Percentiles rank a stretch among this genome's conserved stretches.
Evolutionary conservation across 2,888 invertebrate genomes (phyloP).

Genomic region (Ophonus ardosiacus): DNA sequence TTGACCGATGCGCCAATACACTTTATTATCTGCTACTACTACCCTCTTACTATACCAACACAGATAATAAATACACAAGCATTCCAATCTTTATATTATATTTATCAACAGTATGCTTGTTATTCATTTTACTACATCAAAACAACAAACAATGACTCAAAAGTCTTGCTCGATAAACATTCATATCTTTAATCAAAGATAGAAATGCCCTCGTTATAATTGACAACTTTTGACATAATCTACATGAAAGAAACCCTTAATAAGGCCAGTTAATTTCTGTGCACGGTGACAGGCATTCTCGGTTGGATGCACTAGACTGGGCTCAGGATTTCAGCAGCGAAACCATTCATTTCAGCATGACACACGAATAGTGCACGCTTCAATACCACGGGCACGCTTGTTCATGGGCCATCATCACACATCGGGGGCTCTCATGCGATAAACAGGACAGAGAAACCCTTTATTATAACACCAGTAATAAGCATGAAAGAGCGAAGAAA

Average conservation of each 20-base stretch:
- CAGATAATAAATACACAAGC: background rate
- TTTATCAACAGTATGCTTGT: background rate
- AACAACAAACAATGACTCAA: background rate
- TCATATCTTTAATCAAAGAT: background rate
- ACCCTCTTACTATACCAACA: background rate
- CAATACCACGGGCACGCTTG: background rate
- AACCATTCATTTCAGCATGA: background rate
- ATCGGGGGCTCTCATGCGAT: background rate
- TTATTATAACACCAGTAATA: too few relatives aligned
- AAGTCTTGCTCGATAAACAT: background rate
- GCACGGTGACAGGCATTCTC: background rate
- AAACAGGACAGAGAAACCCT: background rate
- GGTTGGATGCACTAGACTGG: background rate
- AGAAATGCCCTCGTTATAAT: background rate
- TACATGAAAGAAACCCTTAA: background rate
- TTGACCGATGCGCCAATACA: background rate
- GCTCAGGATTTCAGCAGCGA: background rate
- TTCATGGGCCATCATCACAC: background rate
- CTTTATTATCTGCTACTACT: background rate
- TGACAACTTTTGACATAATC: background rate
- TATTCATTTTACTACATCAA: background rate
- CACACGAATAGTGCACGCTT: background rate
- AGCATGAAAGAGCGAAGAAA: too few relatives aligned
- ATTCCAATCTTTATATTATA: background rate
- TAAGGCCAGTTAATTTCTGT: background rate